Evolutionary conservation across 2,113 vertebrate genomes (phyloP).

Genomic region (Apistogramma diplotaenia): DNA sequence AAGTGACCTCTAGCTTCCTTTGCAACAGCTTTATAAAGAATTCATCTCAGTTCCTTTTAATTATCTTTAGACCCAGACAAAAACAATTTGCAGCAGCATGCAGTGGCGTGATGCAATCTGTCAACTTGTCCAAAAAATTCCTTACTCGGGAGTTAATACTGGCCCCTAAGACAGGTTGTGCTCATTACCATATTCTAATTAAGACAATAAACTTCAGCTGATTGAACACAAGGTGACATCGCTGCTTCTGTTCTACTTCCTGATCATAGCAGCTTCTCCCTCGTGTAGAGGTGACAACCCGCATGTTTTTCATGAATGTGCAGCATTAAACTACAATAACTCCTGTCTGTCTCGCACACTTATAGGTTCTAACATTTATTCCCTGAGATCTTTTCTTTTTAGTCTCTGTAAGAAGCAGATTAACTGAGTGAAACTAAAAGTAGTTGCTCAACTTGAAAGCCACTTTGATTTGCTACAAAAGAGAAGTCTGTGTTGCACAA

Average conservation of each 20-base stretch:
- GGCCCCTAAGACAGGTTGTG: not conserved
- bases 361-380: not conserved
- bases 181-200: conserved; percentile 47
- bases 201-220: conserved; percentile 37
- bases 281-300: conserved; percentile 1
- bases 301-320: conserved; percentile 32
- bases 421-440: not conserved
- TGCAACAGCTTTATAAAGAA: not conserved
- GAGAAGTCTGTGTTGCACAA: conserved; percentile 1
- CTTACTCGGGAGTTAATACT: not conserved
- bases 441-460: not conserved
- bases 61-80: conserved; percentile 3
- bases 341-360: not conserved
- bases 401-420: not conserved
- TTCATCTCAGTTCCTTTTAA: not conserved
- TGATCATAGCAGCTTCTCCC: not conserved
- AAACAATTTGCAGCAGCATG: conserved; percentile 27
- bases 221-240: conserved; percentile 21
- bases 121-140: conserved; percentile 35
- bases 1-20: not conserved
- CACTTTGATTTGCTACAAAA: not conserved
- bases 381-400: not conserved
- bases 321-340: not conserved
- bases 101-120: not conserved
- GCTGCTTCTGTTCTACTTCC: not conserved